Evolutionary conservation across 2,888 invertebrate species (phyloP).

Genomic region (Coelopa pilipes): DNA sequence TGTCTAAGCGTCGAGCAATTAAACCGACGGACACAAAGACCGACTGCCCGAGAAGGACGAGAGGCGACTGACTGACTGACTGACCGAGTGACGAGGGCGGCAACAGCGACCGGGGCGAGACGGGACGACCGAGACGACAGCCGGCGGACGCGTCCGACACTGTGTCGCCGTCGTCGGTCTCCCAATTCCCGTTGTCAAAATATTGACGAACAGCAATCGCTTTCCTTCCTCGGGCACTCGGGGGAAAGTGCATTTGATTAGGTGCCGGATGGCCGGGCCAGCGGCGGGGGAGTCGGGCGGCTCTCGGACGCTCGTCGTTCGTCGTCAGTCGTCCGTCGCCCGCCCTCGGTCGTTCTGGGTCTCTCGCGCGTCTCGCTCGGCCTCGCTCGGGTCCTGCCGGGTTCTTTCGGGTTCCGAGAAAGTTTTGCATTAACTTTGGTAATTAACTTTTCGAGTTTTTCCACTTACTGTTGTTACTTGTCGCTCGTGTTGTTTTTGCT

Average conservation of each 20-base stretch:
- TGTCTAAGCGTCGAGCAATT: neutral
- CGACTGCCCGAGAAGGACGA: too few relatives aligned
- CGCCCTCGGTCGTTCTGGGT: too few relatives aligned
- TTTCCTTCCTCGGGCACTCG: neutral
- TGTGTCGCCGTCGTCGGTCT: neutral
- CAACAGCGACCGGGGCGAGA: too few relatives aligned
- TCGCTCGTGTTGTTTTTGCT: neutral
- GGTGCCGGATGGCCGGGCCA: neutral
- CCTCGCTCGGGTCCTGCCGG: too few relatives aligned
- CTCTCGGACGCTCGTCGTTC: neutral
- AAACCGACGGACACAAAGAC: neutral
- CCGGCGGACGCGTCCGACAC: neutral
- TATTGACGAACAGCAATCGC: constrained; percentile 12
- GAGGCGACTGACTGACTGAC: too few relatives aligned
- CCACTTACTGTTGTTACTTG: neutral
- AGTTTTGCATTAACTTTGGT: constrained; percentile 29
- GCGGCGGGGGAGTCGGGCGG: too few relatives aligned
- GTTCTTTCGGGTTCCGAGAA: constrained; percentile 18
- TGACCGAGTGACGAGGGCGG: too few relatives aligned
- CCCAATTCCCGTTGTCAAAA: neutral
- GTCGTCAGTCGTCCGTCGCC: too few relatives aligned
- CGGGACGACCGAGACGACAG: too few relatives aligned
- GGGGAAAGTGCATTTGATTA: neutral
- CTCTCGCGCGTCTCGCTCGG: too few relatives aligned
- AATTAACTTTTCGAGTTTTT: constrained; percentile 32